These are phyloP conservation scores for Pavo muticus DNA, from an alignment of 2,113 vertebrate genomes.

Conservation along the genomic window DNA sequence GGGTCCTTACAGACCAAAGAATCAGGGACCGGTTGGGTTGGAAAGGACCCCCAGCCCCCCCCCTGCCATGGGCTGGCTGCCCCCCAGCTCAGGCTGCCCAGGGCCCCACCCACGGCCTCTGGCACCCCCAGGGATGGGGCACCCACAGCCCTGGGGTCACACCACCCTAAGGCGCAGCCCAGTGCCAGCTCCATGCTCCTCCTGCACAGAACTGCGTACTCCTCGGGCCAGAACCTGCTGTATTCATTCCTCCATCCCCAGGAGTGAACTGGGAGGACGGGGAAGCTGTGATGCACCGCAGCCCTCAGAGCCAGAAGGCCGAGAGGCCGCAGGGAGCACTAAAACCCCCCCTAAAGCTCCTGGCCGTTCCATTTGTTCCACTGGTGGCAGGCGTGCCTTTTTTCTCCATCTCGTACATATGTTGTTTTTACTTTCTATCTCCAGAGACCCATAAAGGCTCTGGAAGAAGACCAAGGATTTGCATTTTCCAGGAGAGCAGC, in stretches of 20 bases:
- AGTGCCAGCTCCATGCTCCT: too few relatives aligned
- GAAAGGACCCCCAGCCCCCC: too few relatives aligned
- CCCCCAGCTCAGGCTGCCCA: too few relatives aligned
- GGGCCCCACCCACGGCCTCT: too few relatives aligned
- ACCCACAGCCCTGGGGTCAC: too few relatives aligned
- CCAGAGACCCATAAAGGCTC: background rate
- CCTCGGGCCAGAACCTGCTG: background rate
- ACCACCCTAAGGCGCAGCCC: too few relatives aligned
- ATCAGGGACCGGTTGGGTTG: too few relatives aligned
- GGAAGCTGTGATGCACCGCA: rapidly evolving
- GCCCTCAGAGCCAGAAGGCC: background rate
- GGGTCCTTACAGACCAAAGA: too few relatives aligned
- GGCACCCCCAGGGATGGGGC: too few relatives aligned
- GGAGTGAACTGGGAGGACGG: background rate
- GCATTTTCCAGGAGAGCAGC: background rate
- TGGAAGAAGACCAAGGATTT: background rate
- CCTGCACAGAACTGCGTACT: background rate
- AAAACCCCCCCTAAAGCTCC: background rate
- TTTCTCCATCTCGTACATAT: background rate
- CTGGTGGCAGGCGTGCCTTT: background rate
- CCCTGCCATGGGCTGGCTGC: too few relatives aligned
- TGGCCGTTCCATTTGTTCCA: background rate
- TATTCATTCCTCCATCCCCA: too few relatives aligned
- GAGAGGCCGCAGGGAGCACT: background rate
- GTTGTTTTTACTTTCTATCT: background rate